Evolutionary conservation across 2,113 vertebrate species (phyloP), one percentile per base, ranked within the genome.

Genomic region (Todiramphus chloris): DNA sequence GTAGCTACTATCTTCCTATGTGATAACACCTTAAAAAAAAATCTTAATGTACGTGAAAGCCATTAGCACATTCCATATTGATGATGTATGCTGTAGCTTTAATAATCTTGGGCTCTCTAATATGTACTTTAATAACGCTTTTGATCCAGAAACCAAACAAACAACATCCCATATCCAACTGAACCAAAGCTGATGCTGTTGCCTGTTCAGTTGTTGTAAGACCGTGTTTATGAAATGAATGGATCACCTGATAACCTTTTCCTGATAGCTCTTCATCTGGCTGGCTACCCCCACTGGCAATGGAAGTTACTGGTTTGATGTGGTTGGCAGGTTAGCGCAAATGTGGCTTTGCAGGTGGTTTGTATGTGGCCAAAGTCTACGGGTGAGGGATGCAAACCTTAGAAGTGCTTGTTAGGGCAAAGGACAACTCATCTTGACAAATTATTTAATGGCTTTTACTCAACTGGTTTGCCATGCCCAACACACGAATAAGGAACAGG

Each of bases 211-310:
- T 14, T 35, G 48, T 41, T 76, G 41, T 83, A 69, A 93, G 69
- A 48, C 77, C 10, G 1, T 69, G 76, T 83, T 94, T 92, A 30
- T 50, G 73, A 41, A 75, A 41, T 24, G 81, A 84, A 6, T 6
- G 58, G 73, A 69, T 95, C 88, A 81, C 92, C 90, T 41, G 48
- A 82, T 90, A 87, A 92, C 92, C 96, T 81, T 77, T 48, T 33
- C 66, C 73, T 79, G 95, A 73, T 18, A 68, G 89, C 66, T 95
- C 18, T 37, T 90, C n/a, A 1, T 44, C 78, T 37, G 66, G 39
- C 80, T 87, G 66, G 60, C 50, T 76, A 0, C 39, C 62, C 81
- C 66, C 83, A 60, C 28, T 11, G 83, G 92, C 62, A 14, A 1
- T 41, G 87, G 62, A 30, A 82, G 89, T 10, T 48, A 3, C 3